Evolutionary conservation across 2,888 invertebrate genomes (phyloP).

Genomic region (Diogma glabrata): DNA sequence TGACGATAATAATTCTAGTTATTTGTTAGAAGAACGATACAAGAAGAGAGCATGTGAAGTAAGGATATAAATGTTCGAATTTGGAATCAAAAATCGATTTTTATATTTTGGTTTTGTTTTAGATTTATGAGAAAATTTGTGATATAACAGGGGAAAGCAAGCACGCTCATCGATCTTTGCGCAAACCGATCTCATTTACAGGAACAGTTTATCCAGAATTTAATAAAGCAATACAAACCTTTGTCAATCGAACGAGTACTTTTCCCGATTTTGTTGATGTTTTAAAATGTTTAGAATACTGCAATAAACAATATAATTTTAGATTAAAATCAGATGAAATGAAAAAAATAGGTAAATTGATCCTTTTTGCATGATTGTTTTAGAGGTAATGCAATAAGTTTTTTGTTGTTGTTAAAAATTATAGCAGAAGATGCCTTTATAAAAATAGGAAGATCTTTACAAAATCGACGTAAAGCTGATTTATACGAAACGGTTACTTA

Average conservation of each 20-base stretch:
- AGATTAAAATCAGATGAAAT: conserved; percentile 31
- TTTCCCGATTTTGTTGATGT: conserved; percentile 47
- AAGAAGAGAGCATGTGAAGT: conserved; percentile 35
- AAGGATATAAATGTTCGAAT: conserved; percentile 11
- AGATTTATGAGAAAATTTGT: conserved; percentile 47
- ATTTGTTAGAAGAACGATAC: conserved; percentile 49
- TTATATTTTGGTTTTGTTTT: conserved; percentile 11
- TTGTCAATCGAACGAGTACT: conserved; percentile 32
- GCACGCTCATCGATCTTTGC: conserved; percentile 31
- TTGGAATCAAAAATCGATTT: conserved; percentile 6
- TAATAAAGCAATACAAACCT: conserved; percentile 32
- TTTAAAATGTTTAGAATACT: conserved; percentile 31
- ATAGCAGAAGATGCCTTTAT: conserved; percentile 51
- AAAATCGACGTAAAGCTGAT: conserved; percentile 51
- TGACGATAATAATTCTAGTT: conserved; percentile 60
- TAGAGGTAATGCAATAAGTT: no score
- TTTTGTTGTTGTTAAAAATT: conserved; percentile 20
- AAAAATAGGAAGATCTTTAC: conserved; percentile 52
- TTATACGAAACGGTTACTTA: conserved; percentile 48
- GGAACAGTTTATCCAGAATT: conserved; percentile 32
- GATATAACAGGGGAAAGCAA: conserved; percentile 44
- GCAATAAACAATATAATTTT: conserved; percentile 29
- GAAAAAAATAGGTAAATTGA: conserved; percentile 32
- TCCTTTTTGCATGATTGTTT: no score
- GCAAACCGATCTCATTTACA: conserved; percentile 33